phyloP scores from a whole-genome alignment of 2,888 invertebrate species.

The Lasioglossum leucozonium region DNA sequence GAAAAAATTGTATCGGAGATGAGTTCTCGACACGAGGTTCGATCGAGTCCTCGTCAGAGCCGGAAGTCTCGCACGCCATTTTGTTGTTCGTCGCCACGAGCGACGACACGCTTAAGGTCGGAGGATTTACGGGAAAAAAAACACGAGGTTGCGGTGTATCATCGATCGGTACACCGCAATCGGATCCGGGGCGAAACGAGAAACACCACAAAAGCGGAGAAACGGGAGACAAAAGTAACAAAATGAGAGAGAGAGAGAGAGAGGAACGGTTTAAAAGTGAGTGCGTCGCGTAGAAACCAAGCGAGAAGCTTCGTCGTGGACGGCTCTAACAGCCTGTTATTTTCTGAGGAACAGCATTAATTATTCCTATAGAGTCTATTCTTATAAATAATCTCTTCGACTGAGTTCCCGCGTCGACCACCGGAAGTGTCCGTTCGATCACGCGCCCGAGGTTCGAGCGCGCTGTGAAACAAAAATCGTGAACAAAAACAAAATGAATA shows the following conservation, averaged over 20 bases:
- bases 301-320: slow-evolving; percentile 48
- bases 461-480: background rate
- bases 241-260: background rate
- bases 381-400: slow-evolving; percentile 59
- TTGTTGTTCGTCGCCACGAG: background rate
- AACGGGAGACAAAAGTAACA: background rate
- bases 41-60: background rate
- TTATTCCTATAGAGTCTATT: slow-evolving; percentile 68
- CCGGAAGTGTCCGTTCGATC: slow-evolving; percentile 29
- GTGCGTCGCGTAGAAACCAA: slow-evolving; percentile 13
- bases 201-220: background rate
- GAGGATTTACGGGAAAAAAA: background rate
- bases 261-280: background rate
- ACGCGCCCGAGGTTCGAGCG: slow-evolving; percentile 14
- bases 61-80: background rate
- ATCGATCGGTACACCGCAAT: background rate
- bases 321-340: slow-evolving; percentile 55
- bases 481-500: slow-evolving; percentile 8
- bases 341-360: slow-evolving; percentile 52
- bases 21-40: background rate
- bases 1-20: background rate
- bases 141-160: background rate
- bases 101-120: background rate
- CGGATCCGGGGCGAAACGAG: background rate
- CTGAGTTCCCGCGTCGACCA: slow-evolving; percentile 52